Conservation (phyloP, 2,113 vertebrate genomes). For the Charina bottae region DNA sequence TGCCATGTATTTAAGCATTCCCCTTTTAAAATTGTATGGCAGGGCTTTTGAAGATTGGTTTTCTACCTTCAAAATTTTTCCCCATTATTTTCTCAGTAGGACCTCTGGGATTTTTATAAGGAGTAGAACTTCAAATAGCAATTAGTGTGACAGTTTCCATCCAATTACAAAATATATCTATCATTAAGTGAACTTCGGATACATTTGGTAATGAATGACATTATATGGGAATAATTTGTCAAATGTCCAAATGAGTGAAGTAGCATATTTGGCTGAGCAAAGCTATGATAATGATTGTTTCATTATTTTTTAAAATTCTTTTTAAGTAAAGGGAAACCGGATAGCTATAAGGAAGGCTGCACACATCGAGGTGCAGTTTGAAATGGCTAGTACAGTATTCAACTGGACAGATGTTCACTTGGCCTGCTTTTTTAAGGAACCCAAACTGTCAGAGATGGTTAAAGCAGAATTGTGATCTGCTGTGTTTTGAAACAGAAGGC, state of each 20-base stretch:
- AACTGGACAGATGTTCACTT: not conserved
- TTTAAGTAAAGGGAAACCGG: constrained; percentile 51
- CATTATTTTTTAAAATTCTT: constrained; percentile 47
- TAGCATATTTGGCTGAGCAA: constrained; percentile 28
- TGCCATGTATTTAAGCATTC: not conserved
- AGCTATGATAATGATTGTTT: constrained; percentile 33
- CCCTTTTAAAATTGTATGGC: constrained; percentile 31
- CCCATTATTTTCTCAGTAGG: constrained; percentile 28
- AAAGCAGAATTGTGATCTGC: not conserved
- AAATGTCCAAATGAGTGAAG: constrained; percentile 43
- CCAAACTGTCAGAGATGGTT: not conserved
- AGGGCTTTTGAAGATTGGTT: constrained; percentile 31
- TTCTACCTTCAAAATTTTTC: constrained; percentile 22
- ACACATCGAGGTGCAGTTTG: constrained; percentile 12
- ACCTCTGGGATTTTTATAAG: constrained; percentile 23
- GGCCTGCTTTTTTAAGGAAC: not conserved
- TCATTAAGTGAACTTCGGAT: constrained; percentile 43
- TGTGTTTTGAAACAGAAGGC: not conserved
- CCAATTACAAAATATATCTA: constrained; percentile 28
- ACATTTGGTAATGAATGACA: constrained; percentile 50
- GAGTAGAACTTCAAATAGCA: constrained; percentile 45
- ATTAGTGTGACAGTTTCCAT: constrained; percentile 48
- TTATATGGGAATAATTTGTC: constrained; percentile 52
- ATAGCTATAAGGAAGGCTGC: constrained; percentile 39
- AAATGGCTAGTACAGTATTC: not conserved